Evolutionary conservation across 2,797 vertebrate genomes (phyloP).

Genomic region (Sylvia borin): DNA sequence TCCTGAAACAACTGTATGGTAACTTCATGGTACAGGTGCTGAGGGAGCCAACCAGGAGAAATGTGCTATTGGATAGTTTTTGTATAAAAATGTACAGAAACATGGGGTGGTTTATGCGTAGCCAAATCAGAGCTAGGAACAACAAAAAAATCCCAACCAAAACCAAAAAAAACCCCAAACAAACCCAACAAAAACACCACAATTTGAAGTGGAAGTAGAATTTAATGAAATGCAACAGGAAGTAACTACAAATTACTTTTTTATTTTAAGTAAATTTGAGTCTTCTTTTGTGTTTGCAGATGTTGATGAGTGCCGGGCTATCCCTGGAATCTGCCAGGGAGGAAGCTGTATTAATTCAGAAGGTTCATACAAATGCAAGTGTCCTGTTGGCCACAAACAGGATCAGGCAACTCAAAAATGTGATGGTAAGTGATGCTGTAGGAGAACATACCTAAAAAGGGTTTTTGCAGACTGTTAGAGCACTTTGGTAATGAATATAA

Average conservation of each 20-base stretch:
- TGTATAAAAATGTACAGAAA: neutral
- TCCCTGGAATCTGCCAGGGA: conserved; percentile 80
- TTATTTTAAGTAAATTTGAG: neutral
- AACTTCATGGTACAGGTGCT: neutral
- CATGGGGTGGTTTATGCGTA: neutral
- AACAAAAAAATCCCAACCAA: neutral
- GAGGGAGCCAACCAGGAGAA: neutral
- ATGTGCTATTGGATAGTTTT: neutral
- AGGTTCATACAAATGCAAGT: conserved; percentile 80
- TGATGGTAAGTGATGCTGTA: conserved; percentile 71
- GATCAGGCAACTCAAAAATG: conserved; percentile 79
- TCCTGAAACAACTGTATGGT: neutral
- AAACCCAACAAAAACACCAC: neutral
- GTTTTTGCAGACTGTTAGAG: neutral
- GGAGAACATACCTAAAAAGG: neutral
- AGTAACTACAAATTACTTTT: neutral
- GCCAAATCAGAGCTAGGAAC: neutral
- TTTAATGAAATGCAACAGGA: neutral
- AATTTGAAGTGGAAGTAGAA: neutral
- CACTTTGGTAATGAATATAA: neutral
- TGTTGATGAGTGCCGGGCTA: conserved; percentile 83
- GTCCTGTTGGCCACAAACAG: conserved; percentile 76
- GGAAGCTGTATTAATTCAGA: conserved; percentile 82
- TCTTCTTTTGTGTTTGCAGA: conserved; percentile 65
- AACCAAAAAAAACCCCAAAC: neutral